A percentile compares a stretch with the other conserved stretches of the same genome.
Evolutionary conservation across 2,888 invertebrate species (phyloP).

Genomic region (Candidula unifasciata): DNA sequence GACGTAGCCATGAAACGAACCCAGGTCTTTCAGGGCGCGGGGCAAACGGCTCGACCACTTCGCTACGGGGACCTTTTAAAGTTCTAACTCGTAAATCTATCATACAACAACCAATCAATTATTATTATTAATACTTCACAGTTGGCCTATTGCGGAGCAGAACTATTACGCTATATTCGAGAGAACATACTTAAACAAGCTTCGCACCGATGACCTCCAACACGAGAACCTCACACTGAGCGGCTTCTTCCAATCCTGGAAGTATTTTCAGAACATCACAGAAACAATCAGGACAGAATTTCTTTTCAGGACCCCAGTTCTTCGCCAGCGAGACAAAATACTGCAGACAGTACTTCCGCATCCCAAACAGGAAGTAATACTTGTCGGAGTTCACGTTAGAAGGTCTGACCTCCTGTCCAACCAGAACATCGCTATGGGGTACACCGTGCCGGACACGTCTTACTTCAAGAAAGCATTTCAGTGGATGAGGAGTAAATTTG

Average conservation of each 20-base stretch:
- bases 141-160: too few species aligned
- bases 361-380: not conserved
- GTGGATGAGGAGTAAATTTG: slow-evolving; percentile 14
- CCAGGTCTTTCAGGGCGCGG: too few species aligned
- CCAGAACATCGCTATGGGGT: not conserved
- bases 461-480: slow-evolving; percentile 35
- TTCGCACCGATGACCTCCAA: not conserved
- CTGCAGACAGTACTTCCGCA: not conserved
- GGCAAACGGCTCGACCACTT: too few species aligned
- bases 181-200: not conserved
- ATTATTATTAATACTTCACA: too few species aligned
- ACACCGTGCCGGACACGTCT: not conserved
- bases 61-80: too few species aligned
- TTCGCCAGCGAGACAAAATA: not conserved
- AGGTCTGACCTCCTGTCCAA: not conserved
- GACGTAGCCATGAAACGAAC: too few species aligned
- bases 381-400: slow-evolving; percentile 42
- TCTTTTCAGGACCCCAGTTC: not conserved
- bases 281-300: slow-evolving; percentile 28
- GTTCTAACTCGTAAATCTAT: too few species aligned
- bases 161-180: not conserved
- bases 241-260: slow-evolving; percentile 12
- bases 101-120: too few species aligned
- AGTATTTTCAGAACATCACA: slow-evolving; percentile 1
- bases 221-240: not conserved